Conservation (phyloP, 2,113 vertebrate genomes). For the Psilopogon haemacephalus region DNA sequence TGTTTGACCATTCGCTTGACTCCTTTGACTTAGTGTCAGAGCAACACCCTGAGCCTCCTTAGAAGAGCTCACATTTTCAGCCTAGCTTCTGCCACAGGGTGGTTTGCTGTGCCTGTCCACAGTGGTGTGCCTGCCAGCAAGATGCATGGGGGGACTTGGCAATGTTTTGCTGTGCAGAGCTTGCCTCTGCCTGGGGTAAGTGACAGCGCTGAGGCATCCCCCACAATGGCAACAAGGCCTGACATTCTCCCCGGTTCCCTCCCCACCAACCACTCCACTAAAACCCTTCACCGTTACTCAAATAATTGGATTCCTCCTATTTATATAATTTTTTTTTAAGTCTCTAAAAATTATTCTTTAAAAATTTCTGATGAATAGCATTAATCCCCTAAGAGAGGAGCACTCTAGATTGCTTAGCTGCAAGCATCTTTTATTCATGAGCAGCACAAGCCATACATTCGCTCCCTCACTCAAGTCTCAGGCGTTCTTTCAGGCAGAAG, state of each 20-base stretch:
- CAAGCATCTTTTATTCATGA: conserved; percentile 76
- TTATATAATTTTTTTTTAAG: background rate
- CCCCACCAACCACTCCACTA: background rate
- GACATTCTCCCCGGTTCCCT: background rate
- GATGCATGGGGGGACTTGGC: accelerated
- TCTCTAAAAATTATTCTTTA: conserved; percentile 47
- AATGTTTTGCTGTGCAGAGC: accelerated
- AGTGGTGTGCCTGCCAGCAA: background rate
- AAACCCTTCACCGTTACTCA: conserved; percentile 22
- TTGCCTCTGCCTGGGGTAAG: accelerated
- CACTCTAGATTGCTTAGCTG: conserved; percentile 55
- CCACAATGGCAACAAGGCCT: accelerated
- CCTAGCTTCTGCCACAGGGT: accelerated
- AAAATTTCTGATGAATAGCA: conserved; percentile 64
- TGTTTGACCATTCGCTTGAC: background rate
- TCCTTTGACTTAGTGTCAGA: background rate
- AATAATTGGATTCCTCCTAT: conserved; percentile 38
- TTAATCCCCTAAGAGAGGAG: conserved; percentile 57
- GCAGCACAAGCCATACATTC: background rate
- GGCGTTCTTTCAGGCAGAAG: conserved; percentile 68
- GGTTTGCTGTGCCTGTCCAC: background rate
- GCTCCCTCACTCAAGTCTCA: background rate
- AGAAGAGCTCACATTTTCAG: background rate
- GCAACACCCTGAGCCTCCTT: accelerated
- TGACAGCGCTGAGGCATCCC: accelerated